phyloP scores from a whole-genome alignment of 2,113 vertebrate species.

The Neogale vison region DNA sequence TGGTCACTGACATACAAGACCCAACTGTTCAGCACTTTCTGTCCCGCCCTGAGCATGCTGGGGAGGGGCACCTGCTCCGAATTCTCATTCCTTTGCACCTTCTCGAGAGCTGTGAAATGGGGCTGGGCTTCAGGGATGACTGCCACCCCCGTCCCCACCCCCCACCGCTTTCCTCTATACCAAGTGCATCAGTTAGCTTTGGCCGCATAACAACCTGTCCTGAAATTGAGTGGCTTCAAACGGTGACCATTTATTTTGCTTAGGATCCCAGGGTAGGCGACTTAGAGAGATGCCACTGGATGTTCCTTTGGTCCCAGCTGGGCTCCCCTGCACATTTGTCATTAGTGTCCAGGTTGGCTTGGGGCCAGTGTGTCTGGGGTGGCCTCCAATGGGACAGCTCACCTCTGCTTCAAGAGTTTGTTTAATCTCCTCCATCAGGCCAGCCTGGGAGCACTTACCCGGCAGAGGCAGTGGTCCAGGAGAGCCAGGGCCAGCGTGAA shows the following conservation, averaged over 20 bases:
- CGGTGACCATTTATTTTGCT: not conserved
- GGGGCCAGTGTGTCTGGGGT: not conserved
- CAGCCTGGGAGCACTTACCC: not conserved
- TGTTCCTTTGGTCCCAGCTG: not conserved
- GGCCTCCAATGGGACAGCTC: not conserved
- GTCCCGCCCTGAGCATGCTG: slow-evolving; percentile 36
- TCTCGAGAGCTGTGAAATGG: not conserved
- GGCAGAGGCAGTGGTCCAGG: too few species aligned
- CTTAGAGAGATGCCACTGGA: not conserved
- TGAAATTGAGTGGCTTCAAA: not conserved
- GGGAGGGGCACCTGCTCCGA: not conserved
- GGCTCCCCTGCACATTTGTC: not conserved
- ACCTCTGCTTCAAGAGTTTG: not conserved
- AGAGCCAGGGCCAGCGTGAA: rapidly evolving
- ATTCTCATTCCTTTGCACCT: not conserved
- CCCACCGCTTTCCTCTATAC: not conserved
- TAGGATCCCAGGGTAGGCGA: not conserved
- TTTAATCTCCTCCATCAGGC: not conserved
- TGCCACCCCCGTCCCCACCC: not conserved
- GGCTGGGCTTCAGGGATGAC: not conserved
- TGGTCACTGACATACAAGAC: slow-evolving; percentile 69
- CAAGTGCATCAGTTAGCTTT: not conserved
- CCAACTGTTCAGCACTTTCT: slow-evolving; percentile 69
- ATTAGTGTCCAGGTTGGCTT: not conserved
- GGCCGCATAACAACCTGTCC: not conserved